Conservation (phyloP, 1,140 invertebrate genomes). For the Drosophila sp. region DNA sequence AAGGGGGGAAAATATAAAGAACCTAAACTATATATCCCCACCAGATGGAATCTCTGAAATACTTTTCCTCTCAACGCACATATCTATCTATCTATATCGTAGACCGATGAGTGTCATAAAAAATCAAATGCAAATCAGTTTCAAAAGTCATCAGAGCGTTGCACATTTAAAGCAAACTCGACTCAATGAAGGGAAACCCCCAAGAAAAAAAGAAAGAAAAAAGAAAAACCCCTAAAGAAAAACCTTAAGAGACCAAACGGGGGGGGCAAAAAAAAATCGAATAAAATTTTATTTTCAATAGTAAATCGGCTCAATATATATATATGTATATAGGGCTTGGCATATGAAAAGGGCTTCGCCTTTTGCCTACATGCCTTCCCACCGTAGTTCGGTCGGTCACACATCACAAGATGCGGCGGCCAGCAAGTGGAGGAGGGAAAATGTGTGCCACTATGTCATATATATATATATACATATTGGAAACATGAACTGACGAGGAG, state of each 20-base stretch:
- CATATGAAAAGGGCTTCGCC: constrained; percentile 41
- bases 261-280: constrained; percentile 58
- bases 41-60: constrained; percentile 5
- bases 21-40: constrained; percentile 16
- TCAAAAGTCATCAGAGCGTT: constrained; percentile 73
- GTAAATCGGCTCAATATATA: constrained; percentile 76
- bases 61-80: constrained; percentile 4
- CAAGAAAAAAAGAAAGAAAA: constrained; percentile 44
- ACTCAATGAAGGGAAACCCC: constrained; percentile 14
- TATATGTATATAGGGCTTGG: constrained; percentile 26
- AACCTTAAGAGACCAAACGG: constrained; percentile 22
- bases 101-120: constrained; percentile 59
- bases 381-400: constrained; percentile 12
- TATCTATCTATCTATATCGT: not conserved
- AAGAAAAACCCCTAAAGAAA: constrained; percentile 18
- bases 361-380: not conserved
- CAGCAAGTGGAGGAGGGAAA: constrained; percentile 19
- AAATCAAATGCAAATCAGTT: constrained; percentile 61
- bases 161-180: constrained; percentile 40
- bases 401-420: constrained; percentile 18
- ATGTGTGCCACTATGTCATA: constrained; percentile 75
- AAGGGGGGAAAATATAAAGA: not conserved
- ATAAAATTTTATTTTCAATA: constrained; percentile 81
- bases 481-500: not conserved
- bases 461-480: not conserved